Conservation (phyloP, 2,113 vertebrate genomes). For the Gallinago media region DNA sequence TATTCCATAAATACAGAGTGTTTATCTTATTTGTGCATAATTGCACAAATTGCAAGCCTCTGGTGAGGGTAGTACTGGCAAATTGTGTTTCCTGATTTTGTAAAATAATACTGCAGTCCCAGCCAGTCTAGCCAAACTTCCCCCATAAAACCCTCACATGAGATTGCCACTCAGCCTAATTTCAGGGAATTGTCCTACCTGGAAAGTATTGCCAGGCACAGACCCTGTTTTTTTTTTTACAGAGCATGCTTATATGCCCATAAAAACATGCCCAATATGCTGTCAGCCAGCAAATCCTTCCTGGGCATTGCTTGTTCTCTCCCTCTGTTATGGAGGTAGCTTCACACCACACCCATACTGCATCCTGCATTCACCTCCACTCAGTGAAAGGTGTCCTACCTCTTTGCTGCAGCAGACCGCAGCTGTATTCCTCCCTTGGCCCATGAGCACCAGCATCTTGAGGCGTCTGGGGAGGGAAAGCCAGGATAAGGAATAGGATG, state of each 20-base stretch:
- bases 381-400: rapidly evolving
- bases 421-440: background rate
- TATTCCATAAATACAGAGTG: background rate
- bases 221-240: background rate
- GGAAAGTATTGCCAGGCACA: background rate
- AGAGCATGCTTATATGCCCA: background rate
- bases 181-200: background rate
- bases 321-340: background rate
- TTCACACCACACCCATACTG: rapidly evolving
- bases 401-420: background rate
- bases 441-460: background rate
- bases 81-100: background rate
- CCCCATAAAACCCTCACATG: background rate
- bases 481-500: background rate
- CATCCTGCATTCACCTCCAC: background rate
- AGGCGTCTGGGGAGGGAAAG: background rate
- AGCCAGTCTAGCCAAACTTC: background rate
- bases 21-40: background rate
- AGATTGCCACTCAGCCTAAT: background rate
- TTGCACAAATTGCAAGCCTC: background rate
- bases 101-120: background rate
- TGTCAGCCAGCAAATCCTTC: background rate
- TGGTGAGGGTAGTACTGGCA: background rate
- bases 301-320: background rate
- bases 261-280: background rate